Evolutionary conservation across 2,113 vertebrate genomes (phyloP), one percentile per base, ranked within the genome.

Genomic region (Bambusicola thoracicus): DNA sequence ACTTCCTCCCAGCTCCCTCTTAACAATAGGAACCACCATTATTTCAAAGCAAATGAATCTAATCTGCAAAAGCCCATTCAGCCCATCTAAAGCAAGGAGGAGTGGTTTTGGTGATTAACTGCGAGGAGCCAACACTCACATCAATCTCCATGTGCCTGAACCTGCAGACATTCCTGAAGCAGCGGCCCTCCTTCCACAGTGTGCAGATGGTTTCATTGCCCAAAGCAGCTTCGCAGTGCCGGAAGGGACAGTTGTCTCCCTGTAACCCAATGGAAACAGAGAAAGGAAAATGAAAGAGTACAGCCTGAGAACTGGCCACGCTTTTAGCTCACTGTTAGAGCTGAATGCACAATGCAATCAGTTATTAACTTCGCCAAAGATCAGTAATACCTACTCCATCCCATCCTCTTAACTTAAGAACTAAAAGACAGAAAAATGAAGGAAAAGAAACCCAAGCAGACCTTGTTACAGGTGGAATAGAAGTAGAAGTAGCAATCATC

Each of bases 401-500:
- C 27, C 5, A 10, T 44, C 36, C 21, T 38, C n/a, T 8, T 5
- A 43, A 9, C n/a, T 8, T 5, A 34, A 9, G 16, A 38, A 11
- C 0, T 0, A n/a, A 49, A 32, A 25, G 2, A 17, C 29, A 7
- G 17, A 19, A 25, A 36, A 29, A 34, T 4, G 36, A n/a, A 34
- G 36, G 19, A 77, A 30, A 34, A 15, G 11, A 13, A 46, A 27
- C 5, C 10, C 27, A 5, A 38, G 11, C 65, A 24, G 29, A 98
- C 99, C 98, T 99, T 99, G 61, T 97, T 96, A 93, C 99, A 99
- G 0, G 98, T 99, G 48, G 99, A 99, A 94, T 99, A 99, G 97
- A 99, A 99, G 91, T 96, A 99, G 96, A 99, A 99, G 96, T 99
- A 99, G 98, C 99, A 99, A 96, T 99, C 99, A 65, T 99, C 98